Evolutionary conservation across 2,888 invertebrate species (phyloP), one percentile per base, ranked within the genome.

Genomic region (Micoletzkya japonica): DNA sequence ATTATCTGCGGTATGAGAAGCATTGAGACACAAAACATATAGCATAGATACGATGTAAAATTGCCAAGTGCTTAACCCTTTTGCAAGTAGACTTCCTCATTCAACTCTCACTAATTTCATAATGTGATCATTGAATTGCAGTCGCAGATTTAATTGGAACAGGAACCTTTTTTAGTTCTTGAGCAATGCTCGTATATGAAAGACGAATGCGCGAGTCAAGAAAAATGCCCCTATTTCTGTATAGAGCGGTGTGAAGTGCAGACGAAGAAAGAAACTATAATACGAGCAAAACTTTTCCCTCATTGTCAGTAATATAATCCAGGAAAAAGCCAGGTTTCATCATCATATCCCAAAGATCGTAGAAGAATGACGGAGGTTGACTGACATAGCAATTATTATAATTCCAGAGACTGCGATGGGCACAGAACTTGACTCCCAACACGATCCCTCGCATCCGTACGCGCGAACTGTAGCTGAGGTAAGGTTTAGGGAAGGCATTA

Each of bases 1-100:
- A 87, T 72, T 24, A 75, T 75, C 32, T 75, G 75, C 34, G 72
- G 73, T 70, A 50, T 50, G 50, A 50, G 3, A 50, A 4, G 4
- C 50, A 50, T 10, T 10, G 50, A 50, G 50, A 50, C 20, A 24
- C 20, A 56, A 14, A 7, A 7, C 28, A n/a, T 26, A 4, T 24
- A 3, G 20, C 50, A 50, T 20, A 26, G 30, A 4, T 30, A 17
- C 30, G 14, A n/a, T 4, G 28, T 6, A 52, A 52, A 26, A 30
- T 56, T 56, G 28, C 26, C 26, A 28, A 56, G 26, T 4, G 4
- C n/a, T n/a, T n/a, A n/a, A n/a, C n/a, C n/a, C n/a, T n/a, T n/a
- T n/a, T n/a, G n/a, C n/a, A n/a, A n/a, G n/a, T n/a, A n/a, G n/a
- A n/a, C n/a, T n/a, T n/a, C n/a, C n/a, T n/a, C n/a, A n/a, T n/a